These are phyloP conservation scores for Helogale parvula DNA, from an alignment of 2,113 vertebrate species.

Conservation along the genomic window DNA sequence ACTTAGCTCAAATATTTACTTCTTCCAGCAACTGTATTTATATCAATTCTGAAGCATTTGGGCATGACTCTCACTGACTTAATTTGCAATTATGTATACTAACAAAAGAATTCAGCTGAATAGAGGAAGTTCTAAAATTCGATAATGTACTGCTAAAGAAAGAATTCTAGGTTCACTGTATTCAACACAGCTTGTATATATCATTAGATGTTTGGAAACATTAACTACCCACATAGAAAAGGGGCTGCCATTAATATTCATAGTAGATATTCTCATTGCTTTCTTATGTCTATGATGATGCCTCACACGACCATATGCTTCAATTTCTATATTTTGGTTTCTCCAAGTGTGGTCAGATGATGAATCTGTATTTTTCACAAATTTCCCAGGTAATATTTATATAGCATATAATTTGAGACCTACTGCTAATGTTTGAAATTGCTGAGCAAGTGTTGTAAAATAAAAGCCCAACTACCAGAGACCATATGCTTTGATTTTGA, in stretches of 20 bases:
- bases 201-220: background rate
- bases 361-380: conserved; percentile 27
- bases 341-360: background rate
- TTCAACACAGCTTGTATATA: background rate
- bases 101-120: conserved; percentile 5
- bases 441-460: background rate
- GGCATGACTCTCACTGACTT: background rate
- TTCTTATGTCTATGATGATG: background rate
- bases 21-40: background rate
- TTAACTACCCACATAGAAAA: background rate
- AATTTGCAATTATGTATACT: background rate
- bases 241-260: background rate
- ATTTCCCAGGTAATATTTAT: conserved; percentile 48
- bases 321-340: background rate
- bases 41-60: background rate
- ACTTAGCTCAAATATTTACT: background rate
- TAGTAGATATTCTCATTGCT: background rate
- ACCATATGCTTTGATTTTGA: background rate
- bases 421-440: background rate
- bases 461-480: background rate
- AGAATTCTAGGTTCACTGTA: background rate
- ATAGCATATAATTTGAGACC: background rate
- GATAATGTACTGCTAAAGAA: background rate
- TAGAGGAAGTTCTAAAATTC: background rate
- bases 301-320: background rate